Base-by-base conservation (phyloP, 2,113 vertebrate genomes). In the Oncorhynchus keta region DNA sequence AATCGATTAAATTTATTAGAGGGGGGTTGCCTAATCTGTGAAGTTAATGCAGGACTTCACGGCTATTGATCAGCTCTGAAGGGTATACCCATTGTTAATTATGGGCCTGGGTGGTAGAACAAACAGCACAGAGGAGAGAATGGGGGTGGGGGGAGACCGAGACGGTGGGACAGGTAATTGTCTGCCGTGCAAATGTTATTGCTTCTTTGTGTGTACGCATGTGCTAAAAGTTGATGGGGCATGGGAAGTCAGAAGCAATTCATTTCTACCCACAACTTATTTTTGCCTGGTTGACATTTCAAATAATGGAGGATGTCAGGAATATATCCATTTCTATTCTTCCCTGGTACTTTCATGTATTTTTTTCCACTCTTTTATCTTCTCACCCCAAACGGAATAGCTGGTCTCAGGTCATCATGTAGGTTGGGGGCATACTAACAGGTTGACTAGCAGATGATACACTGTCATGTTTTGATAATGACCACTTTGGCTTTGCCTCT, bases 1-100 rank as follows among this genome's bases (percentile, higher is more conserved):
- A 93, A 96, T 96, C 94, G 79, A 94, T 95, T 76, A 87, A 93
- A 95, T 95, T 95, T 95, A 94, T 96, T 95, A 93, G 78, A 73
- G 20, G 68, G 39, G 48, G 57, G 78, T 79, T 86, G 85, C 65
- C 88, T 95, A 93, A 94, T 95, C 92, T 94, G 86, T 87, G 90
- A 92, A 91, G 82, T 88, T 92, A 94, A 94, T 93, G 91, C 76
- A 86, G 91, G 86, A 87, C 84, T 92, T 93, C 75, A 77, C 86
- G 84, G 74, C 81, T 94, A 96, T 95, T 94, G 95, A 96, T 95
- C 94, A 86, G 72, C 84, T 81, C 81, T 81, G 87, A 92, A 92
- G 91, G 90, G 16, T 91, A 81, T 62, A 81, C 88, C 87, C 92
- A 85, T 90, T 91, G 87, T 94, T 94, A 94, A 93, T 95, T 92